Evolutionary conservation across 2,888 invertebrate genomes (phyloP), one percentile per base, ranked within the genome.

Genomic region (Dryomyza anilis): DNA sequence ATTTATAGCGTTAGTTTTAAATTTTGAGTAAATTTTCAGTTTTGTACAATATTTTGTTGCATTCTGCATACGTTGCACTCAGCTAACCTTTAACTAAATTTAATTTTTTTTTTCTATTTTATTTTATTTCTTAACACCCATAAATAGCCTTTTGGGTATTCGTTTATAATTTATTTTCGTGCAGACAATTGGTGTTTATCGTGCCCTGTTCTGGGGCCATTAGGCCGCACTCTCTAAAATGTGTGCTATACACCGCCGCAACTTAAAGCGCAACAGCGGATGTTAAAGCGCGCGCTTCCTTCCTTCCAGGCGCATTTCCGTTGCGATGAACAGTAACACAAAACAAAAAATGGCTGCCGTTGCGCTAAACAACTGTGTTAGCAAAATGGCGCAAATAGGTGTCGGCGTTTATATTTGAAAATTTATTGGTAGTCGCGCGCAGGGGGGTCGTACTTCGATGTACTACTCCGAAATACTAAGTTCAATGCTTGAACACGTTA

Each of bases 191-290:
- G 66, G 58, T 69, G 63, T 67, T 62, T 53, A 46, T 64, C 63
- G 68, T n/a, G n/a, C n/a, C n/a, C n/a, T n/a, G n/a, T n/a, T n/a
- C n/a, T n/a, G n/a, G n/a, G n/a, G n/a, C n/a, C n/a, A n/a, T n/a
- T n/a, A n/a, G n/a, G n/a, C n/a, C 59, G 57, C 55, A 29, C 64
- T 39, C 57, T 57, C n/a, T n/a, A n/a, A n/a, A n/a, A n/a, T n/a
- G n/a, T n/a, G n/a, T n/a, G n/a, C n/a, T 64, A 55, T 66, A 29
- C 59, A 58, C 21, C 27, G 23, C 57, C 53, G 52, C 68, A 70
- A 68, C n/a, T 70, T 68, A 68, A 68, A 67, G 57, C 61, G 65
- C 64, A 66, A 67, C 61, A 64, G 60, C 64, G 68, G 67, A 65
- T 65, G 65, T 65, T 64, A 10, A 39, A 62, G 45, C 52, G 61